Conservation (phyloP, 1,140 invertebrate species). For the Agrilus planipennis region DNA sequence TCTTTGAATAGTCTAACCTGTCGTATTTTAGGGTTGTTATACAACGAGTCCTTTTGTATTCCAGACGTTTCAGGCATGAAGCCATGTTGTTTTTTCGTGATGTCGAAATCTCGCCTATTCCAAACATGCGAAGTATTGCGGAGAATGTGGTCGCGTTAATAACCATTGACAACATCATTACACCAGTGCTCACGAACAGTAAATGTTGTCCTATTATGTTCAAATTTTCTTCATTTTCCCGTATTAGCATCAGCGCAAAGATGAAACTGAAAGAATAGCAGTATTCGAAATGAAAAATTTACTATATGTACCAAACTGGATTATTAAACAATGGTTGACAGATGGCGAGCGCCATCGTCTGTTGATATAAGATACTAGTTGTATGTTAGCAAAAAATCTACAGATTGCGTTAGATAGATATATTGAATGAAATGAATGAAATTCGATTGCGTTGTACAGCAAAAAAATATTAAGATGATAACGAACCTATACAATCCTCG, state of each 20-base stretch:
- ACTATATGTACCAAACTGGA: no score
- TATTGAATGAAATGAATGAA: no score
- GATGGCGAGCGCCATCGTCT: no score
- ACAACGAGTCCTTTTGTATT: slow-evolving; percentile 33
- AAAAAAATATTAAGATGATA: not conserved
- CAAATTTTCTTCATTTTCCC: no score
- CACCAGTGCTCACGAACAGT: slow-evolving; percentile 4
- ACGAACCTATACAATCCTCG: not conserved
- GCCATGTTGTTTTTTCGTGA: slow-evolving; percentile 38
- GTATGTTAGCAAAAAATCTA: no score
- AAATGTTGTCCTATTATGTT: not conserved
- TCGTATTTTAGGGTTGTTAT: slow-evolving; percentile 38
- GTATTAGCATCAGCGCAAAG: no score
- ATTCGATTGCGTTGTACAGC: not conserved
- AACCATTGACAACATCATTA: slow-evolving; percentile 25
- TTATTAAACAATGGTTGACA: no score
- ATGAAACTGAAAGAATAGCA: no score
- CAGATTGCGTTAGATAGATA: no score
- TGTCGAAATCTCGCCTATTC: slow-evolving; percentile 33
- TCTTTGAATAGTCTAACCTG: no score
- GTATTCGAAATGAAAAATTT: no score
- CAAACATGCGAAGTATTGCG: slow-evolving; percentile 32
- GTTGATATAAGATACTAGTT: no score
- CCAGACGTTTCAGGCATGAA: slow-evolving; percentile 35
- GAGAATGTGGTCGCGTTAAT: slow-evolving; percentile 34